A percentile compares a stretch with the other conserved stretches of the same genome.
phyloP scores from a whole-genome alignment of 1,140 invertebrate species.

The Alviniconcha marisindica region DNA sequence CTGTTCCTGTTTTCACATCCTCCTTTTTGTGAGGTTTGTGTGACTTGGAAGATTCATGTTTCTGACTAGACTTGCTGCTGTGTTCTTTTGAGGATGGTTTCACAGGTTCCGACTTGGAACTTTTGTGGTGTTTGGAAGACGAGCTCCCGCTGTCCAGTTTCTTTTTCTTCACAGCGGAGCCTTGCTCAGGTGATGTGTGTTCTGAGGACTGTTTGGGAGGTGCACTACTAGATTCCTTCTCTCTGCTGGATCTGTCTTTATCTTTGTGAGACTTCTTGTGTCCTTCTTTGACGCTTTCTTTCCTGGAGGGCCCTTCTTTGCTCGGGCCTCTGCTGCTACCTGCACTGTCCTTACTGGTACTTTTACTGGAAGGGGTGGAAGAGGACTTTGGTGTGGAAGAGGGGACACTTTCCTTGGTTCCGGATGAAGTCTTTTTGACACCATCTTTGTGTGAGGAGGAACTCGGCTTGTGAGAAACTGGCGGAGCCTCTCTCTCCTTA shows the following conservation, averaged over 20 bases:
- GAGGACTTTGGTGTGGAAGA: not conserved
- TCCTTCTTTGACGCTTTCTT: not conserved
- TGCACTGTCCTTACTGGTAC: not conserved
- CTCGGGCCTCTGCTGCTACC: not conserved
- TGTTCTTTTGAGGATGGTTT: not conserved
- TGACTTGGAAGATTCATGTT: slow-evolving; percentile 20
- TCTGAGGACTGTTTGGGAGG: not conserved
- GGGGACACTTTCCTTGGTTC: not conserved
- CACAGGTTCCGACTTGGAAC: not conserved
- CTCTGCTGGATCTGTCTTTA: slow-evolving; percentile 19
- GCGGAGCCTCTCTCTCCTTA: not conserved
- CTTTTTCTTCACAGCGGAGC: not conserved
- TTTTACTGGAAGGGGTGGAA: not conserved
- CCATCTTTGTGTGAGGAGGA: slow-evolving; percentile 5
- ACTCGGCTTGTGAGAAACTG: not conserved
- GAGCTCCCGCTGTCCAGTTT: not conserved
- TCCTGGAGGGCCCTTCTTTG: not conserved
- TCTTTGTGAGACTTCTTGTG: slow-evolving; percentile 28
- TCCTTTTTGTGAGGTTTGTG: slow-evolving; percentile 3
- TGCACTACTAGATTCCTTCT: not conserved
- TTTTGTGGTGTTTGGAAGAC: slow-evolving; percentile 5
- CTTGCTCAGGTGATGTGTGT: not conserved
- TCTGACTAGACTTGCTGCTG: slow-evolving; percentile 20
- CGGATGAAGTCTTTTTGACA: not conserved
- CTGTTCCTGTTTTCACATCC: not conserved